Percentiles rank a stretch among this genome's conserved stretches.
These are phyloP conservation scores for Monodelphis domestica DNA, from an alignment of 2,797 vertebrate genomes.

Conservation along the genomic window DNA sequence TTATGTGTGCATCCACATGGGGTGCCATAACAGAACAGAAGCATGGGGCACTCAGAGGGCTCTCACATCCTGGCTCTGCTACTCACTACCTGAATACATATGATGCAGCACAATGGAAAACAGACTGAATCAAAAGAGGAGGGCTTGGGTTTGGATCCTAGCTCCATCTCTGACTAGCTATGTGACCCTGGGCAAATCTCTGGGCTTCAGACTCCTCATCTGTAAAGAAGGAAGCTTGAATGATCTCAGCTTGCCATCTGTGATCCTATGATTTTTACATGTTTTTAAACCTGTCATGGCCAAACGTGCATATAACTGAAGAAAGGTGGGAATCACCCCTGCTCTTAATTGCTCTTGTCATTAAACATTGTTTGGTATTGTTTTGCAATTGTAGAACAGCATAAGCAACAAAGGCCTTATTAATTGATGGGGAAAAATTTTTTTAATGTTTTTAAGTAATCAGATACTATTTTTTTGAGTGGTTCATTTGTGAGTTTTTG, in stretches of 20 bases:
- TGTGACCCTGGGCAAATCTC: neutral
- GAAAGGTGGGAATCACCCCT: neutral
- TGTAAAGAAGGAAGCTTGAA: neutral
- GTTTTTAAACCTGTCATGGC: neutral
- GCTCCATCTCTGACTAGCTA: neutral
- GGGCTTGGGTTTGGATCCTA: neutral
- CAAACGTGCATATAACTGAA: neutral
- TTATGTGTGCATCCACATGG: neutral
- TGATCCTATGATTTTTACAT: neutral
- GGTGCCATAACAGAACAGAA: neutral
- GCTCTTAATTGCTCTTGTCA: neutral
- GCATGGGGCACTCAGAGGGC: neutral
- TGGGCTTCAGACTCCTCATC: neutral
- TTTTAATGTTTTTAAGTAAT: neutral
- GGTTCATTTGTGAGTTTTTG: slow-evolving; percentile 2
- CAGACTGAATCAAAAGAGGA: neutral
- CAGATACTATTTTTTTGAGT: neutral
- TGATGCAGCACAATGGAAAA: neutral
- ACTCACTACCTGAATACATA: neutral
- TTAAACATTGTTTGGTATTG: neutral
- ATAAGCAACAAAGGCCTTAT: neutral
- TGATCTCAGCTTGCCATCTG: neutral
- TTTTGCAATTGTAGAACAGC: slow-evolving; percentile 25
- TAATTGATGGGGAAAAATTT: slow-evolving; percentile 29
- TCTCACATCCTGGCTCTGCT: neutral